Base-by-base conservation (phyloP, 2,113 vertebrate species). In the Nannobrachium achirus region DNA sequence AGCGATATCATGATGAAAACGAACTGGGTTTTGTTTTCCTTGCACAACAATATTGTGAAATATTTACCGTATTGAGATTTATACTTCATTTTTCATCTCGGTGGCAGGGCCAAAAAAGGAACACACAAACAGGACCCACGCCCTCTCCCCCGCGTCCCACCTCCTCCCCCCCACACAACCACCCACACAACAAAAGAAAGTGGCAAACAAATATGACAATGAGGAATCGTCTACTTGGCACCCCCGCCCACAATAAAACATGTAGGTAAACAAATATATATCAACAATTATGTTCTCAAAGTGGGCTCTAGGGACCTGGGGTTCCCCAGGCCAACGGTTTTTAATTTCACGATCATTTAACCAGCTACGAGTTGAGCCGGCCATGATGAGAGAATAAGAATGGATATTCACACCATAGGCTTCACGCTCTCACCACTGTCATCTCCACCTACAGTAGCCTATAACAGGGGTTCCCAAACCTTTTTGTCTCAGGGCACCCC, bases 101-200 rank as follows among this genome's bases (percentile, higher is more conserved):
- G 1, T 39, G 33, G 33, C 55, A 56, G 55, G 55, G 13, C 13
- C n/a, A n/a, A 56, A 33, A 14, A 9, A 40, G n/a, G 3, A 40
- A 39, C 2, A 39, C 2, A 15, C 55, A 56, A 56, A 56, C 55
- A 8, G 25, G 8, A 50, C 10, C 57, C 52, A 45, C 57, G 14
- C 45, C 45, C 18, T 51, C 62, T 51, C n/a, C n/a, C 9, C 63
- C 62, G 73, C 10, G 6, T 33, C 9, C 53, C 53, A 56, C 20
- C 20, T 6, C 33, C 53, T 38, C 20, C 20, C 3, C 33, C 25
- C 40, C 6, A 16, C 66, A 72, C n/a, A n/a, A n/a, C 81, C 85
- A 83, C 79, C 79, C 84, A 85, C 86, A 78, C 49, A 56, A 78
- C 80, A 82, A 81, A 76, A 80, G 68, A 82, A 83, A 76, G 65